Evolutionary conservation across 2,888 invertebrate species (phyloP).

Genomic region (Hemicrepidius hirtus): DNA sequence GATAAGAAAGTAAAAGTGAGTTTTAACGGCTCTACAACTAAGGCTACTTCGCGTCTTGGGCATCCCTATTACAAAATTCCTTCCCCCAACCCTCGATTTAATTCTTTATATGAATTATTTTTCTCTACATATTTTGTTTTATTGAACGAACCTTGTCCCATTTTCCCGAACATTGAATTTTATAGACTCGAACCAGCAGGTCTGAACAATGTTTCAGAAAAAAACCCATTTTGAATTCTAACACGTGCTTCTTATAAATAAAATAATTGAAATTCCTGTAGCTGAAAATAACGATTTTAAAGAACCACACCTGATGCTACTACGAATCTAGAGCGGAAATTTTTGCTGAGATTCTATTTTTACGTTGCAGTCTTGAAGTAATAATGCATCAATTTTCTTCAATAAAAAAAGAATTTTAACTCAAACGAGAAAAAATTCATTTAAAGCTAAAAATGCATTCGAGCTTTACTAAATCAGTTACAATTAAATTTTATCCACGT

Average conservation of each 20-base stretch:
- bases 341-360: no score
- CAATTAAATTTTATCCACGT: not conserved
- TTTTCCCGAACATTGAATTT: not conserved
- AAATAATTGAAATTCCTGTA: conserved; percentile 14
- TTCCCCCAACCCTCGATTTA: no score
- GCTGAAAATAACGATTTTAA: conserved; percentile 21
- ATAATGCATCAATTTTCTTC: no score
- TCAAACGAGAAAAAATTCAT: no score
- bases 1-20: no score
- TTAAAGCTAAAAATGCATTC: not conserved
- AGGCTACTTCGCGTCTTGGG: no score
- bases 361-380: no score
- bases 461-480: not conserved
- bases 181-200: not conserved
- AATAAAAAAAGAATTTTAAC: no score
- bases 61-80: no score
- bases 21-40: no score
- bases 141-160: not conserved
- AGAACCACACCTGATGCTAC: conserved; percentile 22
- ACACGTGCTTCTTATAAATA: conserved; percentile 23
- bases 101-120: no score
- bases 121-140: no score
- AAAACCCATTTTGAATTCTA: conserved; percentile 9
- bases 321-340: not conserved
- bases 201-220: not conserved